These are phyloP conservation scores for Drosophila willistoni DNA, from an alignment of 1,140 invertebrate species.

Conservation along the genomic window DNA sequence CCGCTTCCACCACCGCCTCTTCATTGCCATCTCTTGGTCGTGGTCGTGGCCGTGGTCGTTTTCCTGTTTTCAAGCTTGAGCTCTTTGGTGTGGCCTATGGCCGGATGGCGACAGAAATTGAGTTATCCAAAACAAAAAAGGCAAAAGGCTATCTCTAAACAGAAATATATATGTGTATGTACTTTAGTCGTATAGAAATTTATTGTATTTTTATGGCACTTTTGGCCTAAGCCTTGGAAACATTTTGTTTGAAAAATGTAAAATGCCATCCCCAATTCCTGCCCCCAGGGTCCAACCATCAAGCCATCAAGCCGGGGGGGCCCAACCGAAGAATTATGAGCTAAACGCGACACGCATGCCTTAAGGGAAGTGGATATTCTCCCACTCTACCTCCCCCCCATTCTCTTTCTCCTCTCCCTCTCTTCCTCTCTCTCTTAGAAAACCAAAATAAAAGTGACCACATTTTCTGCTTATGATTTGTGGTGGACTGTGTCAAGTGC, in stretches of 20 bases:
- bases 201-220: slow-evolving; percentile 80
- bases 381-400: too few species aligned
- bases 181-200: slow-evolving; percentile 54
- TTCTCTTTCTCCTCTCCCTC: too few species aligned
- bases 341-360: slow-evolving; percentile 67
- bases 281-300: not conserved
- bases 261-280: slow-evolving; percentile 32
- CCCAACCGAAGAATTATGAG: slow-evolving; percentile 64
- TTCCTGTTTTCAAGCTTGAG: slow-evolving; percentile 18
- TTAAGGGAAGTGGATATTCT: not conserved
- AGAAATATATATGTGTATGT: slow-evolving; percentile 45
- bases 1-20: too few species aligned
- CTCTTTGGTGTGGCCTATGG: slow-evolving; percentile 37
- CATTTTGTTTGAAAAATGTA: slow-evolving; percentile 77
- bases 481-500: slow-evolving; percentile 45
- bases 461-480: slow-evolving; percentile 55
- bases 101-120: slow-evolving; percentile 60
- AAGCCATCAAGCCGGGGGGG: slow-evolving; percentile 22
- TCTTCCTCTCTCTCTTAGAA: too few species aligned
- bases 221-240: slow-evolving; percentile 53
- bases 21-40: not conserved
- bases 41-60: slow-evolving; percentile 3
- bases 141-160: slow-evolving; percentile 69
- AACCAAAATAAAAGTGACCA: slow-evolving; percentile 10
- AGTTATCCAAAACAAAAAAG: slow-evolving; percentile 61